These are phyloP conservation scores for Nymphalis urticae DNA, from an alignment of 2,888 invertebrate genomes.

Conservation along the genomic window DNA sequence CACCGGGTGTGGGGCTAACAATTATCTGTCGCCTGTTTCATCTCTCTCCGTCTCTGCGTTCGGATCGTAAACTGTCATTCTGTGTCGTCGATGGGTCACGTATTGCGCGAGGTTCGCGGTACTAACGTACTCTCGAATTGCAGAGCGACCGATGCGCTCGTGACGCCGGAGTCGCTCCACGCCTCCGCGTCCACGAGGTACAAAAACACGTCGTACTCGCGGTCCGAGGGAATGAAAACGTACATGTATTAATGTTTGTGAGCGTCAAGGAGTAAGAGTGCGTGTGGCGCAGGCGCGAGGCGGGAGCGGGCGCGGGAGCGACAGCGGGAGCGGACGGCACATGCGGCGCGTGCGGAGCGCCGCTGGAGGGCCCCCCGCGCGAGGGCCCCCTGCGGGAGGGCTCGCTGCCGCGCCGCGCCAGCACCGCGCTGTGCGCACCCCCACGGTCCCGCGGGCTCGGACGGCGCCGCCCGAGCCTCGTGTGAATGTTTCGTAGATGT, in stretches of 20 bases:
- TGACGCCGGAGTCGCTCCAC: no score
- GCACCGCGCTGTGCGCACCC: constrained; percentile 56
- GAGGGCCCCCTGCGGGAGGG: constrained; percentile 55
- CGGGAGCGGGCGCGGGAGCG: constrained; percentile 28
- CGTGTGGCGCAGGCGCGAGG: constrained; percentile 37
- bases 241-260: constrained; percentile 33
- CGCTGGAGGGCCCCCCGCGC: constrained; percentile 49
- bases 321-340: constrained; percentile 48
- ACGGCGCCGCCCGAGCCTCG: constrained; percentile 21
- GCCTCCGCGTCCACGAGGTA: no score
- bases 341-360: constrained; percentile 55
- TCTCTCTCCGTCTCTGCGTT: constrained; percentile 5
- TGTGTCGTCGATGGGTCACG: neutral
- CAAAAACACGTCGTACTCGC: neutral
- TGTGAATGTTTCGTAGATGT: constrained; percentile 49
- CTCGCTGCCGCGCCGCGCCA: constrained; percentile 62
- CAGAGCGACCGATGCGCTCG: constrained; percentile 3
- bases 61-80: neutral
- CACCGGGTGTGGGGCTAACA: constrained; percentile 33
- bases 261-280: constrained; percentile 14
- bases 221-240: neutral
- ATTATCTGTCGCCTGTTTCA: constrained; percentile 29
- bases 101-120: neutral
- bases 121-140: neutral
- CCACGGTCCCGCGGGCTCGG: neutral